Evolutionary conservation across 2,888 invertebrate species (phyloP), one percentile per base, ranked within the genome.

Genomic region (Lasioglossum villosulum): DNA sequence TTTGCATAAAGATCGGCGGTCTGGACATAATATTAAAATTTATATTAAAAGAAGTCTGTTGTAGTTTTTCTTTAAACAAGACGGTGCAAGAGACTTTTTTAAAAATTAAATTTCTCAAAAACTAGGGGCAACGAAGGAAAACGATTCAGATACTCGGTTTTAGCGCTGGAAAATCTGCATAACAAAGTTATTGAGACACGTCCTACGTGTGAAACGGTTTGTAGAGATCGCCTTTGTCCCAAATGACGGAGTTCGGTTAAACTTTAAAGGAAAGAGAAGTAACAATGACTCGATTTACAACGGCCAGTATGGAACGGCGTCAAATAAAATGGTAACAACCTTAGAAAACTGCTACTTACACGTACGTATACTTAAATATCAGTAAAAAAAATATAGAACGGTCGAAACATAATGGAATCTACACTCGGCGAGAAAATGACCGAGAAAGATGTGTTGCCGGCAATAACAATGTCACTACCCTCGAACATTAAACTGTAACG

Each of bases 401-500:
- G 42, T n/a, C 42, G 27, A 23, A 30, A 42, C 5, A 42, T 30
- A 42, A 71, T 27, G 19, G 27, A 42, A 71, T n/a, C 42, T 27
- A 27, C 42, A 2, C 16, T 37, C 39, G 34, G n/a, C n/a, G 19
- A 30, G 30, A 19, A 73, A 42, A 39, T 76, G 66, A 45, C 72
- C 75, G 10, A 75, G 82, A 78, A 42, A 52, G 72, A 78, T 73
- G 83, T 68, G 56, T 37, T 42, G 37, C 39, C 16, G 27, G 73
- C 72, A 73, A 68, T 66, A 42, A 80, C 73, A 74, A 82, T 79
- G 66, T 76, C 34, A 30, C 52, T 68, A 71, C 76, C 59, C 59
- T 56, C 23, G 42, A 77, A 66, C 76, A 70, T 78, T 48, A 71
- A 81, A 81, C 14, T 45, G 48, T 16, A 75, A 79, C 39, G 42